These are phyloP conservation scores for Ailuropoda melanoleuca DNA, from an alignment of 2,113 vertebrate species.

Conservation along the genomic window DNA sequence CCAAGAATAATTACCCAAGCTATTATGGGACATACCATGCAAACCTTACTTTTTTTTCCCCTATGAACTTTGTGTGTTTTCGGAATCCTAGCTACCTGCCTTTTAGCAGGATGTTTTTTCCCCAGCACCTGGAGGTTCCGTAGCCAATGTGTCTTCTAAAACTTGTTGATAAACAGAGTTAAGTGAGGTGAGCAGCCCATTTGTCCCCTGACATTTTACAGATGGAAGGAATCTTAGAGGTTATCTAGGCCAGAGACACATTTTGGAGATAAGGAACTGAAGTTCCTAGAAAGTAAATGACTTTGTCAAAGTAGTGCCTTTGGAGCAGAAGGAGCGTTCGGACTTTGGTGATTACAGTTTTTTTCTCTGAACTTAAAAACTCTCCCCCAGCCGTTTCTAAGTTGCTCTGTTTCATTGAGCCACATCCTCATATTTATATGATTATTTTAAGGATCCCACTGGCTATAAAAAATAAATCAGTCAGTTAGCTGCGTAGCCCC, in stretches of 20 bases:
- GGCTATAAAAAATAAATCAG: neutral
- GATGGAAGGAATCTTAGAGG: neutral
- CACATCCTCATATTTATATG: neutral
- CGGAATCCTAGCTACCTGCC: neutral
- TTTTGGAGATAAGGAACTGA: slow-evolving; percentile 29
- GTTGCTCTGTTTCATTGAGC: neutral
- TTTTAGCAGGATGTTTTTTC: neutral
- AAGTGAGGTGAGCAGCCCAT: neutral
- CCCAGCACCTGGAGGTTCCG: neutral
- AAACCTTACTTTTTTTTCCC: neutral
- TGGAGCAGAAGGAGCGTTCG: neutral
- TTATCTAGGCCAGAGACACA: neutral
- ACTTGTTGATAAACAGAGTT: slow-evolving; percentile 4
- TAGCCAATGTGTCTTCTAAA: neutral
- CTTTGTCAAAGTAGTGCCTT: neutral
- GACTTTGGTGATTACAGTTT: neutral
- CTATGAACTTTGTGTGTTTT: neutral
- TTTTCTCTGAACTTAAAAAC: neutral
- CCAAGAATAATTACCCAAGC: neutral
- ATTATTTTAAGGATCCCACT: neutral
- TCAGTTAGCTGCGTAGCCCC: neutral
- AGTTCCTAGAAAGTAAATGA: neutral
- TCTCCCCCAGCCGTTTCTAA: neutral
- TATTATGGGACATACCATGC: too few relatives aligned
- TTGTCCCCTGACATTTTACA: slow-evolving; percentile 32